Conservation (phyloP, 2,113 vertebrate species). For the Aphyosemion australe region DNA sequence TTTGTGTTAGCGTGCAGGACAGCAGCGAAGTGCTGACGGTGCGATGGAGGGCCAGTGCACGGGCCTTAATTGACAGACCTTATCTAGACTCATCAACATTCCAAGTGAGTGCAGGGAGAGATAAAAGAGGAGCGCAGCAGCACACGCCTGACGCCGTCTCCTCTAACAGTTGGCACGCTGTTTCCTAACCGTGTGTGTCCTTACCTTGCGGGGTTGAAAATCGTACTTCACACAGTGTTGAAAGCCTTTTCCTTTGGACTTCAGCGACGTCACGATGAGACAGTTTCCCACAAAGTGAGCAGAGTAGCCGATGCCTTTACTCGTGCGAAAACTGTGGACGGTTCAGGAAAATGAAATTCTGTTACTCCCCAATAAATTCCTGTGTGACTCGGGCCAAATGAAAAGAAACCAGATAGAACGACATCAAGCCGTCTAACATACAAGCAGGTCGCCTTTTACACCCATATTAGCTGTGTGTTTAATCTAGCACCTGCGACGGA, state of each 20-base stretch:
- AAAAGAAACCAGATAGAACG: background rate
- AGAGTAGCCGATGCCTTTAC: conserved; percentile 98
- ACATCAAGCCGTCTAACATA: background rate
- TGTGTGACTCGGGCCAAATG: background rate
- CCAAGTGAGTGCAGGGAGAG: conserved; percentile 20
- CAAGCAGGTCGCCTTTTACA: conserved; percentile 8
- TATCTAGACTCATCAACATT: conserved; percentile 64
- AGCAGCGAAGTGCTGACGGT: conserved; percentile 51
- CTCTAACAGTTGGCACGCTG: conserved; percentile 32
- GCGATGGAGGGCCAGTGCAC: conserved; percentile 19
- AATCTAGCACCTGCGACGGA: conserved; percentile 7
- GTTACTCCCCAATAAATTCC: background rate
- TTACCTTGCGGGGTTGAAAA: conserved; percentile 98
- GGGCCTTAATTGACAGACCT: conserved; percentile 67
- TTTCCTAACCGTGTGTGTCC: conserved; percentile 22
- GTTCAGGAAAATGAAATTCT: conserved; percentile 6
- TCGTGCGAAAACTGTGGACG: conserved; percentile 92
- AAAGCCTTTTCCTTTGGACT: conserved; percentile 99
- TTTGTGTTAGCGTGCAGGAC: conserved; percentile 34
- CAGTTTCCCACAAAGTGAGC: conserved; percentile 99
- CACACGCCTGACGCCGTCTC: conserved; percentile 11
- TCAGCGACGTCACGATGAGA: conserved; percentile 96
- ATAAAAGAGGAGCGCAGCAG: conserved; percentile 15
- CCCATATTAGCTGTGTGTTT: background rate
- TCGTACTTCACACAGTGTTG: conserved; percentile 99